Base-by-base conservation (phyloP, 2,113 vertebrate species). In the Pipra filicauda region DNA sequence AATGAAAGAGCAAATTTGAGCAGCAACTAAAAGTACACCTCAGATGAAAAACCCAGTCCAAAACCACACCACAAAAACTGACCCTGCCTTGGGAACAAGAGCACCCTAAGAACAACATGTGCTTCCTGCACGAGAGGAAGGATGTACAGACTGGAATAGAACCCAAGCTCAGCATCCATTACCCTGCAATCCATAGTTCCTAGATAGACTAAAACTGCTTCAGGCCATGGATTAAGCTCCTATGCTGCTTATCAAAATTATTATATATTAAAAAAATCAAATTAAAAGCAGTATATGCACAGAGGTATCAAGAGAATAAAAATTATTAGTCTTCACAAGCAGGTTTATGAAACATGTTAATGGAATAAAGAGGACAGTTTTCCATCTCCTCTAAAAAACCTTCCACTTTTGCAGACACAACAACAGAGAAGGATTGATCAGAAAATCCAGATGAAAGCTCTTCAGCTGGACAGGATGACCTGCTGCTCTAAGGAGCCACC, bases 61-160 rank as follows among this genome's bases (percentile, higher is more conserved):
- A 91, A 93, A 17, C 28, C 26, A n/a, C 5, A 55, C 7, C 46
- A 67, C 8, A 33, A 55, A 26, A 59, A 30, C 14, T 83, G 88
- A 52, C 5, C 3, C 7, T 41, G 15, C 8, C 37, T 31, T 30
- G 41, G 16, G 70, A 80, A 58, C 13, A 55, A 43, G 52, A 35
- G 15, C 49, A 14, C 3, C 23, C 17, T 6, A 55, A 51, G 13
- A 66, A 65, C 77, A 44, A 12, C 9, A n/a, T 0, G 0, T 4
- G 22, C 9, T 79, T 52, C 30, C 22, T 75, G 48, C 22, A 35
- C 2, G 2, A 67, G 48, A 64, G 9, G 19, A 66, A 82, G 31
- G 74, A 79, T 49, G n/a, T 41, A 85, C 28, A 59, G 18, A 10
- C 67, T 33, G 43, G 8, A 31, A 86, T 31, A 44, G 6, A 67